Evolutionary conservation across 2,797 vertebrate genomes (phyloP), one percentile per base, ranked within the genome.

Genomic region (Euphonia xanthogaster): DNA sequence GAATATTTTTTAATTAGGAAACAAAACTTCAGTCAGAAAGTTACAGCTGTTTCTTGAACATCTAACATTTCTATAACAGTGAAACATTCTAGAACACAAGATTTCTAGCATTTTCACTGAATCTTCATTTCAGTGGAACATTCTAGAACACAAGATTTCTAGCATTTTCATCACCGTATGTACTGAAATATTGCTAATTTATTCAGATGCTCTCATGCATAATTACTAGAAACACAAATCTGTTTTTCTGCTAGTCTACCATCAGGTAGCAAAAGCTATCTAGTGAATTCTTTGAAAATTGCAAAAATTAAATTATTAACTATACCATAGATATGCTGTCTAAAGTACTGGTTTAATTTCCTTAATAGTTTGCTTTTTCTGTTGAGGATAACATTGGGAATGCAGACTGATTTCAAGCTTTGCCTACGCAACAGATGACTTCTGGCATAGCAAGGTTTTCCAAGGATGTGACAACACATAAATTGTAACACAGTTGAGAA

Each of bases 171-270:
- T 77, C 54, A 71, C 84, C 21, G 27, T 58, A 84, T 47, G 44
- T 73, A 89, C 63, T 91, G 54, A 82, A 95, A 66, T 80, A 66
- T 39, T 72, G 75, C 72, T 94, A 68, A 91, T 94, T 94, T 94
- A 92, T 91, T 89, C 81, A 62, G 81, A 89, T 72, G 50, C 44
- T 76, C 90, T 94, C 65, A 92, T 66, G 86, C 84, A 92, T 88
- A 92, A 94, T 91, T 94, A 90, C 79, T 80, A 77, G 53, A 88
- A 94, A 93, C 55, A 90, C 54, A 63, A 76, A 94, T 95, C 92
- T 94, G 86, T 71, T 92, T 71, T 78, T 94, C 92, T 75, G 53
- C 60, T 87, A 86, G 66, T 54, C 75, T 84, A 30, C 20, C 35
- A 88, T 62, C 60, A 85, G 63, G 68, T 81, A 60, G 84, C 62